Evolutionary conservation across 2,113 vertebrate species (phyloP).

Genomic region (Phyllostomus discolor): DNA sequence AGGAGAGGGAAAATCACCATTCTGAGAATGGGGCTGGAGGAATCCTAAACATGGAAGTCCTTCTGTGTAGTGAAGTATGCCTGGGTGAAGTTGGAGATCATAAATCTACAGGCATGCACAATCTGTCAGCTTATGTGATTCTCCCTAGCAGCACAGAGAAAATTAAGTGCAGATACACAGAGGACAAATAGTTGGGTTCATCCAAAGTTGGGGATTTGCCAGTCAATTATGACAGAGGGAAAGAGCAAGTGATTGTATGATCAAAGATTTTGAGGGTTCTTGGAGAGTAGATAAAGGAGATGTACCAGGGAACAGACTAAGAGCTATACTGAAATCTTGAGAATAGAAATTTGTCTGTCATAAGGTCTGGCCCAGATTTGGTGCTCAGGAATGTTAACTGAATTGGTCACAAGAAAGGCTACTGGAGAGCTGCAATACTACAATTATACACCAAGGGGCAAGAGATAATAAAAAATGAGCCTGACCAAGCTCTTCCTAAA

Average conservation of each 20-base stretch:
- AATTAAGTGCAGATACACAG: background rate
- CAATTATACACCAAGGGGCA: background rate
- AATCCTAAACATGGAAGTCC: background rate
- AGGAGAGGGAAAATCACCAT: background rate
- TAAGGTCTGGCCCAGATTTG: background rate
- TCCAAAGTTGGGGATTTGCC: background rate
- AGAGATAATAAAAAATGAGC: constrained; percentile 32
- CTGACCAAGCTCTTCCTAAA: background rate
- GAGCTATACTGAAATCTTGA: background rate
- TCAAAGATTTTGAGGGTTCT: background rate
- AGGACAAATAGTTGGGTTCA: background rate
- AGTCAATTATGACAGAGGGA: background rate
- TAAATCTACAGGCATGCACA: background rate
- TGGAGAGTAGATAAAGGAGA: background rate
- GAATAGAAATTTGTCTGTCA: background rate
- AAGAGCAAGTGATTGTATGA: background rate
- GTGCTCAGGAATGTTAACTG: background rate
- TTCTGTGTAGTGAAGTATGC: background rate
- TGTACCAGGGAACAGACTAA: background rate
- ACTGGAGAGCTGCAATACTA: background rate
- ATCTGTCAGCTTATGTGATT: background rate
- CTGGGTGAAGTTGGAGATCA: background rate
- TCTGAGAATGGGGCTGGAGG: background rate
- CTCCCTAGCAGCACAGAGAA: background rate
- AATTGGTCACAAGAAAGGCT: background rate